Conservation (phyloP, 2,888 invertebrate genomes). For the Drosophila pegasa region DNA sequence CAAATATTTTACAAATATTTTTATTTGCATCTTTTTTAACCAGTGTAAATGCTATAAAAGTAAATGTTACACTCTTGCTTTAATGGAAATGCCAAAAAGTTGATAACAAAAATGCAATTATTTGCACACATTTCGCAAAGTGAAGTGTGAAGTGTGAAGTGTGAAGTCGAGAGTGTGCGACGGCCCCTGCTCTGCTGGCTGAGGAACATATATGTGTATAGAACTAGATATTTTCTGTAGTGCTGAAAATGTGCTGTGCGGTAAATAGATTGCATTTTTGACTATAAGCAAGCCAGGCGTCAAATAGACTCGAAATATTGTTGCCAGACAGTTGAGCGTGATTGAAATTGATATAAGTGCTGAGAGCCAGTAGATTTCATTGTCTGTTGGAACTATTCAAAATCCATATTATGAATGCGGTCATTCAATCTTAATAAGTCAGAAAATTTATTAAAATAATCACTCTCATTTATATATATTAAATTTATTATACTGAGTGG, state of each 20-base stretch:
- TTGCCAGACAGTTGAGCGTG: too few species aligned
- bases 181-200: neutral
- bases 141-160: neutral
- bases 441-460: too few species aligned
- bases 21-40: neutral
- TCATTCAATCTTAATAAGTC: neutral
- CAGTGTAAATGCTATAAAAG: neutral
- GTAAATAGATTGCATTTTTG: too few species aligned
- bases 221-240: neutral
- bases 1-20: slow-evolving; percentile 33
- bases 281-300: too few species aligned
- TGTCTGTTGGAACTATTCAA: too few species aligned
- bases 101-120: neutral
- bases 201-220: neutral
- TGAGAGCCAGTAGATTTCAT: too few species aligned
- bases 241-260: neutral
- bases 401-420: too few species aligned
- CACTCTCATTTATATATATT: too few species aligned
- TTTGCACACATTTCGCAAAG: neutral
- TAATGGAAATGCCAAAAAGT: slow-evolving; percentile 3
- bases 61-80: neutral
- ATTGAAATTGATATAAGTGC: neutral
- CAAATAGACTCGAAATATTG: too few species aligned
- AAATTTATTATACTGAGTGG: too few species aligned
- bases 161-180: neutral